Base-by-base conservation (phyloP, 2,888 invertebrate genomes). In the Drosophila sordidapex region DNA sequence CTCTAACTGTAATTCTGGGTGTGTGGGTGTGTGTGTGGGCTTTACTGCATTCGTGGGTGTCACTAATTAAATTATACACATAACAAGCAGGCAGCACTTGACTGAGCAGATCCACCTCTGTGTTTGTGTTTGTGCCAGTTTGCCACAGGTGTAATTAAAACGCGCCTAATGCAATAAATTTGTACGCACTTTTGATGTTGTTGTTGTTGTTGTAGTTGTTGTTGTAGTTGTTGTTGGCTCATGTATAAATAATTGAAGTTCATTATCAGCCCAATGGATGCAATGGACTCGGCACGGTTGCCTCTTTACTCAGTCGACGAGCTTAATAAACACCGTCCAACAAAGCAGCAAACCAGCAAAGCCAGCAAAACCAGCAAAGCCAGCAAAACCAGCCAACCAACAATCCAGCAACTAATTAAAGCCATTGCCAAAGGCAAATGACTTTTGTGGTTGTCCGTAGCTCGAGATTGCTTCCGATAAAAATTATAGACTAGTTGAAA, bases 21-120 rank as follows among this genome's bases (percentile, higher is more conserved):
- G 15, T 59, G 51, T 27, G 27, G 27, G 15, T 59, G 51, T 27
- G 49, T 27, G 18, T 27, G 18, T 27, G 27, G 25, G 49, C 27
- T 60, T 48, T 56, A 65, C 52, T 81, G 82, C 82, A 79, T 69
- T 81, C 72, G 89, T 82, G 80, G 79, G 79, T 81, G 79, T 75
- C 83, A 85, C 86, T 87, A 89, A 87, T 87, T 87, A 87, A 87
- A 87, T 87, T 89, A 87, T 87, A 87, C 76, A 78, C 76, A 77
- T 62, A 79, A 71, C 74, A 83, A 76, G 56, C 65, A 63, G 51
- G 38, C 61, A 64, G 70, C 75, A 58, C 67, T 76, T 72, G 59
- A 71, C 68, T 59, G 38, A 61, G 66, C 48, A 52, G 63, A 51
- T 60, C 62, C 40, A 49, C 11, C 48, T 21, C 33, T 36, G 49